Evolutionary conservation across 2,113 vertebrate genomes (phyloP).

Genomic region (Sclerurus mexicanus): DNA sequence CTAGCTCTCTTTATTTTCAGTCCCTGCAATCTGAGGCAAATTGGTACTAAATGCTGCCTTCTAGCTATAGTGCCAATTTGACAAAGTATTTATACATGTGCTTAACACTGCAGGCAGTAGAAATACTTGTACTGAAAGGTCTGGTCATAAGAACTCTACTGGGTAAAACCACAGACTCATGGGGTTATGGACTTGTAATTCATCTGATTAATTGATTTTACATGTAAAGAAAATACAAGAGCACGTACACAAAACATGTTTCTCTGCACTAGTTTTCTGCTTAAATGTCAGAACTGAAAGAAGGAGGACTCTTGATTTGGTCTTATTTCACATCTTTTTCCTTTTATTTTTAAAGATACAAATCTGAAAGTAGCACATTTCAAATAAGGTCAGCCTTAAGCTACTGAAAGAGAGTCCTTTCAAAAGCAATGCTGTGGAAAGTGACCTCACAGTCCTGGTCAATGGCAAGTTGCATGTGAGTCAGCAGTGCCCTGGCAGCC

Average conservation of each 20-base stretch:
- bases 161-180: background rate
- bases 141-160: background rate
- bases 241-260: background rate
- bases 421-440: background rate
- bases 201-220: background rate
- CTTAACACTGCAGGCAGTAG: background rate
- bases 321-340: background rate
- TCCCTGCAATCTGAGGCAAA: background rate
- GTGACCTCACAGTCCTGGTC: background rate
- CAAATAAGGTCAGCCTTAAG: background rate
- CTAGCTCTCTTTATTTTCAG: background rate
- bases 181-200: background rate
- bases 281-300: background rate
- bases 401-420: background rate
- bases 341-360: background rate
- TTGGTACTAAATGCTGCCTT: background rate
- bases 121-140: background rate
- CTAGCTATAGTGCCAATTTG: background rate
- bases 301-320: background rate
- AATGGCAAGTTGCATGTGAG: background rate
- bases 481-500: background rate
- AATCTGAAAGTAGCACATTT: background rate
- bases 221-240: background rate
- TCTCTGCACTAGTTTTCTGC: background rate
- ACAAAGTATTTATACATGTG: background rate